Percentiles rank a stretch among this genome's conserved stretches.
These are phyloP conservation scores for Drosophila mayaguana DNA, from an alignment of 2,888 invertebrate species.

Conservation along the genomic window DNA sequence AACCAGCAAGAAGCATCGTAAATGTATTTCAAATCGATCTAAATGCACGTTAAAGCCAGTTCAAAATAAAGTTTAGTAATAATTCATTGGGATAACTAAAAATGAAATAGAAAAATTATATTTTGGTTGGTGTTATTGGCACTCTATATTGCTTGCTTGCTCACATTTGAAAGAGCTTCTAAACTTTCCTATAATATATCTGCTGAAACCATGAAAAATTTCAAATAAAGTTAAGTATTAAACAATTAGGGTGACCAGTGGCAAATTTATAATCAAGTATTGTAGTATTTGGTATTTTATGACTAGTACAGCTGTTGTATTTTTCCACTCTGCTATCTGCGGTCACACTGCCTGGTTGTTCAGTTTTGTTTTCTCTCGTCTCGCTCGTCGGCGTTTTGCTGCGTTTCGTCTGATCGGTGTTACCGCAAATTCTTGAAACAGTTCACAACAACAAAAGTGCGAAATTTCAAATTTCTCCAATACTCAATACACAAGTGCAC, in stretches of 20 bases:
- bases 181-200: too few relatives aligned
- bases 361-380: constrained; percentile 70
- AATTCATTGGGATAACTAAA: neutral
- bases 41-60: constrained; percentile 1
- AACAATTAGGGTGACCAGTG: constrained; percentile 13
- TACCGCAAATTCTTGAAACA: constrained; percentile 66
- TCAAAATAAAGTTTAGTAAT: neutral
- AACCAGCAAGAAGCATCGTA: neutral
- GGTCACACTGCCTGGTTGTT: constrained; percentile 36
- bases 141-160: neutral
- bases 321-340: constrained; percentile 23
- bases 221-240: constrained; percentile 13
- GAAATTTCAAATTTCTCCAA: constrained; percentile 55
- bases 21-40: constrained; percentile 31
- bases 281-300: constrained; percentile 18
- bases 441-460: constrained; percentile 57
- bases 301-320: constrained; percentile 1
- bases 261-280: neutral
- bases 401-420: constrained; percentile 70
- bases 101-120: neutral
- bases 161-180: constrained; percentile 49
- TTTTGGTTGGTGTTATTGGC: neutral
- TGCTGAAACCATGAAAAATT: too few relatives aligned
- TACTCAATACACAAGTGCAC: constrained; percentile 43
- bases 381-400: constrained; percentile 75